These are phyloP conservation scores for Ariopsis seemanni DNA, from an alignment of 2,113 vertebrate species.

Conservation along the genomic window DNA sequence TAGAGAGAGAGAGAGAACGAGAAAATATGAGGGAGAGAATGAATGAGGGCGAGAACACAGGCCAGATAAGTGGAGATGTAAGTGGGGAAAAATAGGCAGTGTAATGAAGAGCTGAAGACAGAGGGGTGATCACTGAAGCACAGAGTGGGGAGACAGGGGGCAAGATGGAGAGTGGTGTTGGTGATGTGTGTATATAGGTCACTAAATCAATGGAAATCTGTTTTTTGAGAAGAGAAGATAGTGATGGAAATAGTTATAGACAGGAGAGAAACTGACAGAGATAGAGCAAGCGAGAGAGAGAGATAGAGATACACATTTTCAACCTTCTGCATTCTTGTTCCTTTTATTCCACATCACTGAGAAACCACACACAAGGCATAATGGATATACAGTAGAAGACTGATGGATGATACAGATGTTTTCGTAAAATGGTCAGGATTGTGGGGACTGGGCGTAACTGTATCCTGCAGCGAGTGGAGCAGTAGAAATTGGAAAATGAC, in stretches of 20 bases:
- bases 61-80: slow-evolving; percentile 47
- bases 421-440: neutral
- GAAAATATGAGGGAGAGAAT: slow-evolving; percentile 8
- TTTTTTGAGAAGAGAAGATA: slow-evolving; percentile 71
- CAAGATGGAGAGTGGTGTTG: slow-evolving; percentile 51
- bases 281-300: slow-evolving; percentile 42
- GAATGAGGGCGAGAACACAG: slow-evolving; percentile 37
- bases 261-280: slow-evolving; percentile 15
- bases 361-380: neutral
- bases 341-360: slow-evolving; percentile 11
- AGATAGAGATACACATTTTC: slow-evolving; percentile 54
- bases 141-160: slow-evolving; percentile 52
- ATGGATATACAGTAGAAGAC: neutral
- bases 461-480: slow-evolving; percentile 18
- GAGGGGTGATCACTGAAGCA: slow-evolving; percentile 55
- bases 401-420: neutral
- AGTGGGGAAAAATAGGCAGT: neutral
- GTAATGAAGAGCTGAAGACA: slow-evolving; percentile 42
- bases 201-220: slow-evolving; percentile 80
- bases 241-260: slow-evolving; percentile 70
- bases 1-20: slow-evolving; percentile 37
- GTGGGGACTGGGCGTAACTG: neutral
- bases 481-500: slow-evolving; percentile 15
- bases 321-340: neutral
- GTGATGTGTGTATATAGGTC: slow-evolving; percentile 75